These are phyloP conservation scores for Sebastes schlegelii DNA, from an alignment of 2,113 vertebrate genomes.

Conservation along the genomic window DNA sequence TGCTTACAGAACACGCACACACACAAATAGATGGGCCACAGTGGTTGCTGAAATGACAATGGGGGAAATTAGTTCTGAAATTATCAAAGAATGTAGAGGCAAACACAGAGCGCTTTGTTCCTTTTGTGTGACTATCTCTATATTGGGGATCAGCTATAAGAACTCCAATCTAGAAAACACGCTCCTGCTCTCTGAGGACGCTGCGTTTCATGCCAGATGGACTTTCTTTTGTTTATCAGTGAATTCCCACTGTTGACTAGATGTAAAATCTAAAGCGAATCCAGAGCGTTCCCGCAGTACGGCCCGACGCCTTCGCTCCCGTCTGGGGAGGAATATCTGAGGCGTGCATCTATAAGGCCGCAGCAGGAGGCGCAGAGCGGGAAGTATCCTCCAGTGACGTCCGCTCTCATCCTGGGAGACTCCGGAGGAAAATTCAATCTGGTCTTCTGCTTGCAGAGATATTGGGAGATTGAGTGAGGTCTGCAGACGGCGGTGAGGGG, in stretches of 20 bases:
- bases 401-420: constrained; percentile 72
- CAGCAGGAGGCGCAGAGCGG: constrained; percentile 40
- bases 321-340: constrained; percentile 63
- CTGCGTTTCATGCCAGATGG: constrained; percentile 52
- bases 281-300: constrained; percentile 31
- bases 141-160: constrained; percentile 59
- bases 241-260: constrained; percentile 61
- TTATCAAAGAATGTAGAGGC: constrained; percentile 62
- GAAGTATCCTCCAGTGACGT: constrained; percentile 63
- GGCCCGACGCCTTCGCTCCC: neutral
- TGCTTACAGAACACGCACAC: constrained; percentile 73
- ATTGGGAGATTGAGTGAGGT: constrained; percentile 73
- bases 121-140: constrained; percentile 65
- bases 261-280: constrained; percentile 66
- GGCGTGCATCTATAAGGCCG: constrained; percentile 55
- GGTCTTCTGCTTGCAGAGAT: constrained; percentile 75
- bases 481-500: constrained; percentile 61
- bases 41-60: constrained; percentile 63
- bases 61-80: constrained; percentile 69
- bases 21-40: constrained; percentile 42
- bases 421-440: constrained; percentile 77
- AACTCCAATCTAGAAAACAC: constrained; percentile 62
- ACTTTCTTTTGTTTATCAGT: constrained; percentile 70
- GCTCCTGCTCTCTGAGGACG: constrained; percentile 53
- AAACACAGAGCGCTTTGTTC: constrained; percentile 61